Conservation (phyloP, 2,797 vertebrate species). For the Pitangus sulphuratus region DNA sequence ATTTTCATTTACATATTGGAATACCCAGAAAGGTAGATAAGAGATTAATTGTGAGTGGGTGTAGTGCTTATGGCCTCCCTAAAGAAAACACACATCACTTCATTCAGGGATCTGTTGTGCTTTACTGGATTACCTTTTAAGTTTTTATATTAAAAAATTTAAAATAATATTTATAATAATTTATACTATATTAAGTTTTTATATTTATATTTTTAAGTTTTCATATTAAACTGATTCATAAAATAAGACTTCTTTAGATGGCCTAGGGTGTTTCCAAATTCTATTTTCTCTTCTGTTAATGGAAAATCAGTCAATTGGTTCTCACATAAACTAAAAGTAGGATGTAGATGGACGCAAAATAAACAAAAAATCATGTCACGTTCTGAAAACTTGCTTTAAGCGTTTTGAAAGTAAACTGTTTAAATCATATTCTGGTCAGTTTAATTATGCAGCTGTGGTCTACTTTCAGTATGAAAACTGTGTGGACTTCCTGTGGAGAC, state of each 20-base stretch:
- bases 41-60: not conserved
- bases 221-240: not conserved
- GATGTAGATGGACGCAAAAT: not conserved
- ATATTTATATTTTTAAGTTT: not conserved
- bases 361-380: not conserved
- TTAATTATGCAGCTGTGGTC: not conserved
- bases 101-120: not conserved
- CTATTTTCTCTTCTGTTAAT: not conserved
- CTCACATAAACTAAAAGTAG: not conserved
- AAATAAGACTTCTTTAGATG: not conserved
- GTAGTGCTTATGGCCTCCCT: not conserved
- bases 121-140: not conserved
- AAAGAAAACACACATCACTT: not conserved
- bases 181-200: not conserved
- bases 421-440: not conserved
- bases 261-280: not conserved
- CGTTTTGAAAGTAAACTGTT: not conserved
- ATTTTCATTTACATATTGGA: not conserved
- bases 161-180: not conserved
- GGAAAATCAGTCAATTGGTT: not conserved
- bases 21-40: not conserved
- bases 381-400: not conserved
- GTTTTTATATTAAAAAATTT: not conserved
- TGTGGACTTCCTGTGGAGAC: constrained; percentile 88
- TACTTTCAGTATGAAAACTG: constrained; percentile 83